These are phyloP conservation scores for Lagorchestes hirsutus DNA, from an alignment of 2,797 vertebrate species.

Conservation along the genomic window DNA sequence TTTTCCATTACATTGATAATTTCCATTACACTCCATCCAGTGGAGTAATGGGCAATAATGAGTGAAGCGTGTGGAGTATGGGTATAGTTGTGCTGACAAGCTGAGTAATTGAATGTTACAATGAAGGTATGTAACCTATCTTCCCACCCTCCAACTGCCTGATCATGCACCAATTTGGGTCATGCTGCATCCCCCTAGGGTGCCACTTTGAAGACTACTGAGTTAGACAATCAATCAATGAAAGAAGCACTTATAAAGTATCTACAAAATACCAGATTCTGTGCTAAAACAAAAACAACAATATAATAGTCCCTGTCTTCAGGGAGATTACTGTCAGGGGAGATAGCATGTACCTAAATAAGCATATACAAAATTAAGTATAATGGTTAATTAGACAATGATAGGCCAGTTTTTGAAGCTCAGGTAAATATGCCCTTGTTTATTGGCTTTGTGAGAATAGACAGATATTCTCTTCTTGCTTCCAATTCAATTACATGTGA, in stretches of 20 bases:
- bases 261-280: background rate
- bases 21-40: too few relatives aligned
- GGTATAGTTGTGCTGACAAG: background rate
- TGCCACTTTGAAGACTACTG: background rate
- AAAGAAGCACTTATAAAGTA: background rate
- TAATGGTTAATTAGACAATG: background rate
- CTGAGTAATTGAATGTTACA: background rate
- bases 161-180: background rate
- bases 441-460: background rate
- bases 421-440: background rate
- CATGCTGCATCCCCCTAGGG: background rate
- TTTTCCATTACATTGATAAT: too few relatives aligned
- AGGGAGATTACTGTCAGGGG: background rate
- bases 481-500: background rate
- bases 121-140: background rate
- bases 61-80: background rate
- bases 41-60: background rate
- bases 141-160: background rate
- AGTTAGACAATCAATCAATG: background rate
- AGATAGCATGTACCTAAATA: background rate
- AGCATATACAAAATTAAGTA: background rate
- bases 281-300: background rate
- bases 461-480: background rate
- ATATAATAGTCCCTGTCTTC: background rate
- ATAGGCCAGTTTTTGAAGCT: background rate